A percentile compares a stretch with the other conserved stretches of the same genome.
phyloP scores from a whole-genome alignment of 2,113 vertebrate species.

The Pomatostomus ruficeps region DNA sequence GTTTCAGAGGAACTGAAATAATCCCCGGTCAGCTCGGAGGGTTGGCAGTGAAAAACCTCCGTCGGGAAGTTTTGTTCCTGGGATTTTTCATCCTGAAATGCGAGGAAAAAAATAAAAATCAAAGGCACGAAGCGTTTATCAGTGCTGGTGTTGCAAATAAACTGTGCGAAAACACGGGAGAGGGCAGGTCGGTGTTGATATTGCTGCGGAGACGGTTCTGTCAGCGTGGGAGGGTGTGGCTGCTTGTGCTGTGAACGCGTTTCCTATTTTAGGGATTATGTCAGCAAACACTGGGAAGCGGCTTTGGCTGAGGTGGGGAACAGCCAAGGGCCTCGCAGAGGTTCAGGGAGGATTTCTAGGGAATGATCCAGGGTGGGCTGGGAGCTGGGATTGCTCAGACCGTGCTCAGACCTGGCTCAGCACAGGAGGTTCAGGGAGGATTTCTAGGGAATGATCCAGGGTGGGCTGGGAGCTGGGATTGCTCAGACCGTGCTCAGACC shows the following conservation, averaged over 20 bases:
- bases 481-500: fast-evolving
- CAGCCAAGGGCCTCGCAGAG: not conserved
- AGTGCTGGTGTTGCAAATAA: not conserved
- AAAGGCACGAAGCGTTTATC: not conserved
- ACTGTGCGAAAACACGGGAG: not conserved
- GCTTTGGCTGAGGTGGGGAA: not conserved
- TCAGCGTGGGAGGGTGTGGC: not conserved
- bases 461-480: fast-evolving
- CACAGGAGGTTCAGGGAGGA: not conserved
- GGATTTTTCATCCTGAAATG: not conserved
- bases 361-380: fast-evolving
- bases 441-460: fast-evolving
- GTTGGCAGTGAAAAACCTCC: not conserved
- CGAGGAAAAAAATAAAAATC: not conserved
- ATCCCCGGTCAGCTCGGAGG: fast-evolving
- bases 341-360: fast-evolving
- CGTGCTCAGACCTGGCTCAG: too few relatives aligned
- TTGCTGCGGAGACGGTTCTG: not conserved
- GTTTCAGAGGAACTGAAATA: not conserved
- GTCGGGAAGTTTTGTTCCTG: not conserved
- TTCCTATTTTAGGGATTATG: not conserved
- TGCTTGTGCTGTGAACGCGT: not conserved
- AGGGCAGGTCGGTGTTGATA: not conserved
- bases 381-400: fast-evolving
- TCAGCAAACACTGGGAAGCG: not conserved